phyloP scores from a whole-genome alignment of 2,797 vertebrate species.

The Erpetoichthys calabaricus region DNA sequence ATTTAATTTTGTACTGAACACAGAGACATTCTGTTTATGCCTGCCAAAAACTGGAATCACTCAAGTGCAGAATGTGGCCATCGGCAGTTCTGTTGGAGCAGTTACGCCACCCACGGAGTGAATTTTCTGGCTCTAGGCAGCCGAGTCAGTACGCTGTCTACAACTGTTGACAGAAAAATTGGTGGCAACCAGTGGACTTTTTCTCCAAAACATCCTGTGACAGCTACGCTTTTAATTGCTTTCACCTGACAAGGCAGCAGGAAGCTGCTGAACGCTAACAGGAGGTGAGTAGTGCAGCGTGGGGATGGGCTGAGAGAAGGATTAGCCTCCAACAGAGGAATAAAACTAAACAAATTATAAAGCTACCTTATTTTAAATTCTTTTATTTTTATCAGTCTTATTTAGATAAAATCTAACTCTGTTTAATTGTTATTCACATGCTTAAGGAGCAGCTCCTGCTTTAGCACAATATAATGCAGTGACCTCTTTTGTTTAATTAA shows the following conservation, averaged over 20 bases:
- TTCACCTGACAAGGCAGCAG: neutral
- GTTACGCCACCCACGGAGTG: constrained; percentile 7
- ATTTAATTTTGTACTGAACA: too few relatives aligned
- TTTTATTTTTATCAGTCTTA: neutral
- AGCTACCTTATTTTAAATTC: neutral
- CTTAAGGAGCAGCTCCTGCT: neutral
- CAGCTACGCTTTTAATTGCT: neutral
- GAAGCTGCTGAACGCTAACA: neutral
- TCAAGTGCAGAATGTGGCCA: neutral
- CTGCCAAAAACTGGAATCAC: constrained; percentile 4
- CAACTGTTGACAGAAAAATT: constrained; percentile 4
- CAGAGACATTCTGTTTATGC: too few relatives aligned
- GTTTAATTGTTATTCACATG: neutral
- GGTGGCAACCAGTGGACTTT: constrained; percentile 2
- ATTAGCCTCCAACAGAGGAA: neutral
- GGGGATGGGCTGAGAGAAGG: neutral
- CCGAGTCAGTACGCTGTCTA: constrained; percentile 6
- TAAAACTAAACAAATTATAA: neutral
- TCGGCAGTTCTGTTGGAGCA: neutral
- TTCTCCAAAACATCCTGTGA: neutral
- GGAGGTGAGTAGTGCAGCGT: neutral
- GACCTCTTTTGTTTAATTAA: too few relatives aligned
- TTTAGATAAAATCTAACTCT: neutral
- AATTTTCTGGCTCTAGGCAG: constrained; percentile 2
- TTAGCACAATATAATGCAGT: too few relatives aligned